Conservation (phyloP, 2,888 invertebrate species). For the Tethea ocularis region DNA sequence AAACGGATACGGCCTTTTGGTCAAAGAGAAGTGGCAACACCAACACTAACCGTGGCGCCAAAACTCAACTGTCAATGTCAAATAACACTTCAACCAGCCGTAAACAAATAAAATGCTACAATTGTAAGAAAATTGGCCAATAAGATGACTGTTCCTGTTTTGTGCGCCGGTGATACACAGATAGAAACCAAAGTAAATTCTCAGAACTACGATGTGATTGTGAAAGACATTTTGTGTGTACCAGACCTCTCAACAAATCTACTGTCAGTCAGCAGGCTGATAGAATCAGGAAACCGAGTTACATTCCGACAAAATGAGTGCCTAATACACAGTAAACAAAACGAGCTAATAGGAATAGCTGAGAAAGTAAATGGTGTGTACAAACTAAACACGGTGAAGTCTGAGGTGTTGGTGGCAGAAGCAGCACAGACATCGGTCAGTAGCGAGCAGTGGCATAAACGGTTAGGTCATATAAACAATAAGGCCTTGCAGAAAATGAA, state of each 20-base stretch:
- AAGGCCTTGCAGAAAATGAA: conserved; percentile 24
- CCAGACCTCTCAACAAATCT: background rate
- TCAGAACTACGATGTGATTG: background rate
- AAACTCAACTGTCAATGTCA: too few relatives aligned
- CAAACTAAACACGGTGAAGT: conserved; percentile 11
- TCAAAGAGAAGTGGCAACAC: background rate
- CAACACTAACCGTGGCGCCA: background rate
- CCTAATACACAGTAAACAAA: background rate
- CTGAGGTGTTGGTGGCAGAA: conserved; percentile 8
- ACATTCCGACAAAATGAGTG: background rate
- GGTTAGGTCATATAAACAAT: conserved; percentile 28
- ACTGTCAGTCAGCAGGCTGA: background rate
- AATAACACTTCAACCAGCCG: background rate
- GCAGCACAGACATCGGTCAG: background rate
- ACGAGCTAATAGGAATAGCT: conserved; percentile 16
- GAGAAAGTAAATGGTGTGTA: conserved; percentile 19
- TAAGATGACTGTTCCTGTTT: background rate
- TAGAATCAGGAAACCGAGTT: background rate
- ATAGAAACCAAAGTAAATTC: background rate
- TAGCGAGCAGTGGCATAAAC: conserved; percentile 22
- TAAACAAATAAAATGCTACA: background rate
- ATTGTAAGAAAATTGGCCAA: background rate
- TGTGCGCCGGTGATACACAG: background rate
- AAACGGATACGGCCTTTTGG: background rate
- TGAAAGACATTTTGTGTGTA: background rate